Conservation (phyloP, 2,797 vertebrate species). For the Salmo trutta region DNA sequence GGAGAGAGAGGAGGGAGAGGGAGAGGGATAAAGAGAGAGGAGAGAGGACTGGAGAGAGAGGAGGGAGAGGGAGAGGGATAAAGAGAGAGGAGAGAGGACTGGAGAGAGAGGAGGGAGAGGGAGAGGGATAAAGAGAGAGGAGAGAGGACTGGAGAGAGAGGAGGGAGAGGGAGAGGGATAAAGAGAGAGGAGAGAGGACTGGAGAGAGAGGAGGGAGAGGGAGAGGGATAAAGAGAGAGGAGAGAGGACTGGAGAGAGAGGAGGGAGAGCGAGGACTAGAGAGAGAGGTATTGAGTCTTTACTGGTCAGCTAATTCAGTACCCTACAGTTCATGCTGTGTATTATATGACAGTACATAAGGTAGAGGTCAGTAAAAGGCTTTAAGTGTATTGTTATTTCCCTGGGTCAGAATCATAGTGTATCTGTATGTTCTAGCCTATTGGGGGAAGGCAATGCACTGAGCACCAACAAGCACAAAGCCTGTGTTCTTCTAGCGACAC, state of each 20-base stretch:
- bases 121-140: background rate
- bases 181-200: background rate
- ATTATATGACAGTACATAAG: background rate
- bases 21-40: background rate
- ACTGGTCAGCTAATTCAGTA: background rate
- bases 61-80: background rate
- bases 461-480: slow-evolving; percentile 39
- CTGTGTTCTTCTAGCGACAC: slow-evolving; percentile 18
- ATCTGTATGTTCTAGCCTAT: background rate
- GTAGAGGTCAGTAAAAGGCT: background rate
- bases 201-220: background rate
- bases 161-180: background rate
- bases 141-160: background rate
- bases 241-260: background rate
- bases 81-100: background rate
- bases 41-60: background rate
- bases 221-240: background rate
- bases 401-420: background rate
- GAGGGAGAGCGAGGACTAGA: too few relatives aligned
- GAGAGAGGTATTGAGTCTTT: background rate
- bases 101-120: background rate
- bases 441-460: slow-evolving; percentile 16
- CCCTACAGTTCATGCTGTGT: background rate
- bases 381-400: too few relatives aligned
- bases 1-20: background rate